Conservation (phyloP, 2,113 vertebrate species). For the Paedocypris sp. region DNA sequence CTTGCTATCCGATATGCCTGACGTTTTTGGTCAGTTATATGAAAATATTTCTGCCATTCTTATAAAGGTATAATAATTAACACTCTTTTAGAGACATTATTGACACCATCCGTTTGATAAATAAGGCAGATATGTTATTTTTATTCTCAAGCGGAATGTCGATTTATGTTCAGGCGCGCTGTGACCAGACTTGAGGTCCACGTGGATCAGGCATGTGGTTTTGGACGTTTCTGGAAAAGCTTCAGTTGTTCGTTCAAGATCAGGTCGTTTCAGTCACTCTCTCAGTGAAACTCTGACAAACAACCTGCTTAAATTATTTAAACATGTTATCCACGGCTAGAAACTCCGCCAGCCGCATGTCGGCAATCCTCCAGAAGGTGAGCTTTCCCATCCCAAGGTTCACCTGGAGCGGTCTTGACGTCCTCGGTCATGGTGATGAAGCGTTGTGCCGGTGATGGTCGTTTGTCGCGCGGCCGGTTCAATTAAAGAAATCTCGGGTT, state of each 20-base stretch:
- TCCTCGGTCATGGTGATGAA: too few relatives aligned
- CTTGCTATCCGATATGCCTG: too few relatives aligned
- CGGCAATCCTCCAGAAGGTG: conserved; percentile 46
- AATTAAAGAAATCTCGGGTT: too few relatives aligned
- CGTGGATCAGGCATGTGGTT: conserved; percentile 4
- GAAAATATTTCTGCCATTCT: too few relatives aligned
- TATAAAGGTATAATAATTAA: too few relatives aligned
- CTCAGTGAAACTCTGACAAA: too few relatives aligned
- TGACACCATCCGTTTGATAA: too few relatives aligned
- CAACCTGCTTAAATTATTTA: neutral
- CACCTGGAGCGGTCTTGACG: too few relatives aligned
- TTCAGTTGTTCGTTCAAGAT: neutral
- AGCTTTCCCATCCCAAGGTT: neutral
- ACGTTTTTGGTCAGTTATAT: too few relatives aligned
- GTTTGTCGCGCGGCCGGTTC: too few relatives aligned
- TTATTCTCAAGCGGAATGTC: neutral
- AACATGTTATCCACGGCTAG: conserved; percentile 52
- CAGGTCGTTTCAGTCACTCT: neutral
- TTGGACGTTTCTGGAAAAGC: conserved; percentile 14
- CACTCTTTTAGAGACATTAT: too few relatives aligned
- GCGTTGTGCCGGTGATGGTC: neutral
- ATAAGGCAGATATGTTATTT: too few relatives aligned
- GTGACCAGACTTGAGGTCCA: neutral
- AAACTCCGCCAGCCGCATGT: conserved; percentile 48
- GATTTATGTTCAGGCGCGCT: neutral